phyloP scores from a whole-genome alignment of 2,888 invertebrate genomes.

The Meteorus colon region DNA sequence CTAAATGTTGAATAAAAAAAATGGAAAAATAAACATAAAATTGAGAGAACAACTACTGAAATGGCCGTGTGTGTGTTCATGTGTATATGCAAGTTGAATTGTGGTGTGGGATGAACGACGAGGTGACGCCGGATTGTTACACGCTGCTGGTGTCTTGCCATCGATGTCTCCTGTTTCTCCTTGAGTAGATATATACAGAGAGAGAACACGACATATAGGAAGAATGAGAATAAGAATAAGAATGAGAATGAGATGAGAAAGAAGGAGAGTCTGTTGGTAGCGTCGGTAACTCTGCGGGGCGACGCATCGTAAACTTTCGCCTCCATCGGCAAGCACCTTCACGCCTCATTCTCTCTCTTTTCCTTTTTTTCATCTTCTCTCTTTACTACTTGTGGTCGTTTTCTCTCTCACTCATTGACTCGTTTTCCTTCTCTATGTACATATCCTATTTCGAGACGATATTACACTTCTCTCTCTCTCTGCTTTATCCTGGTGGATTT shows the following conservation, averaged over 20 bases:
- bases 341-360: constrained; percentile 54
- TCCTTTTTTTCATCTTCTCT: constrained; percentile 37
- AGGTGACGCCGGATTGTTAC: constrained; percentile 58
- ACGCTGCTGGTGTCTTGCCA: constrained; percentile 53
- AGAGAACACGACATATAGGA: background rate
- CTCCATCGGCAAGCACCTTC: constrained; percentile 67
- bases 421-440: background rate
- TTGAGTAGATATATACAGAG: constrained; percentile 40
- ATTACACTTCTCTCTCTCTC: no score
- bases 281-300: constrained; percentile 68
- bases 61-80: background rate
- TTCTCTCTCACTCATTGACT: background rate
- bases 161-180: constrained; percentile 32
- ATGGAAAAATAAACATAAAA: constrained; percentile 20
- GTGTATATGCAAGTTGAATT: constrained; percentile 9
- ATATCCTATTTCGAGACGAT: no score
- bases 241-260: constrained; percentile 24
- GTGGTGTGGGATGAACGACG: constrained; percentile 55
- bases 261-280: constrained; percentile 58
- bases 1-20: constrained; percentile 27
- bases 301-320: constrained; percentile 71
- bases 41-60: constrained; percentile 35
- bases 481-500: no score
- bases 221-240: background rate
- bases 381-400: constrained; percentile 3